Evolutionary conservation across 2,888 invertebrate species (phyloP), one percentile per base, ranked within the genome.

Genomic region (Orthosia incerta): DNA sequence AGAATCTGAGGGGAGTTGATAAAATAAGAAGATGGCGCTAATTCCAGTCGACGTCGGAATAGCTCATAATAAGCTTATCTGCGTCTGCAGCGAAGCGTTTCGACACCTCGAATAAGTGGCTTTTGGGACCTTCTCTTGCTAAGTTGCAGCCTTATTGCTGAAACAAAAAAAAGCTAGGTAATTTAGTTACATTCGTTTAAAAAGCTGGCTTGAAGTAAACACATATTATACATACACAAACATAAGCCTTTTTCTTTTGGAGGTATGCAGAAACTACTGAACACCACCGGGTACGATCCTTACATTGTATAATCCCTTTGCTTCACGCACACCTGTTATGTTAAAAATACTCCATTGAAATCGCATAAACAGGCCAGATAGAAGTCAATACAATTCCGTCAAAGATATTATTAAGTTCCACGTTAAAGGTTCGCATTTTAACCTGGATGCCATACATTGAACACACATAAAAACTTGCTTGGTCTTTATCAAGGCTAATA

Each of bases 51-150:
- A 76, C 73, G 71, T 61, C 60, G 26, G 79, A 83, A 83, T 74
- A 80, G 79, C 78, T 79, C 76, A 69, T 89, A 86, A 87, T 85
- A 87, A 83, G 82, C 88, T 89, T 89, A 89, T 89, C 89, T 74
- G 20, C 63, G 84, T 83, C 67, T 85, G 86, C 89, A 89, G 86
- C 65, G 79, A 67, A 71, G 71, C 69, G 64, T 82, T 86, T 79
- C 61, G 63, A 76, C 74, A 72, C 80, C 79, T 83, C 76, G 50
- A 80, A 80, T 81, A 82, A 80, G 71, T 78, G 68, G 64, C 75
- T 72, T 83, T 73, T 39, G 64, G 63, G 57, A 65, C 62, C 70
- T 55, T 53, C 67, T 26, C 55, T 55, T 12, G 20, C 50, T 53
- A 61, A 67, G 65, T 60, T 56, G 13, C 31, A n/a, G 48, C 18